These are phyloP conservation scores for Caenorhabditis sp. DNA, from an alignment of 2,888 invertebrate species.

Conservation along the genomic window DNA sequence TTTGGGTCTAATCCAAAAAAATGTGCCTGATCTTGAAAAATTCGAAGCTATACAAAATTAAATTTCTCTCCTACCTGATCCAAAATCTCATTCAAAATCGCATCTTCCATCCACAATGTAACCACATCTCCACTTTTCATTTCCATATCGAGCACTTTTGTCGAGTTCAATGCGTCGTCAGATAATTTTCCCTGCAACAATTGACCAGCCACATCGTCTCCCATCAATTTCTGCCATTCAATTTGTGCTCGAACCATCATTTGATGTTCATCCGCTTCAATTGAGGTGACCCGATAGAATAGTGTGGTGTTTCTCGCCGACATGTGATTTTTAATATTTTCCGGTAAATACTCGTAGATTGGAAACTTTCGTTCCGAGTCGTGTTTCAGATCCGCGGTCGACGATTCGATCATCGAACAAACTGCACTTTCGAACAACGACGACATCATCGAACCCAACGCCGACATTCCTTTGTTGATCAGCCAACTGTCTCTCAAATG, in stretches of 20 bases:
- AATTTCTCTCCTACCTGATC: constrained; percentile 48
- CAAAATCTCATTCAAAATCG: constrained; percentile 64
- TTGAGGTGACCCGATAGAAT: constrained; percentile 41
- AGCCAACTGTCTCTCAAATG: constrained; percentile 38
- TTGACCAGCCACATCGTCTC: constrained; percentile 12
- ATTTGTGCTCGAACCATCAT: constrained; percentile 54
- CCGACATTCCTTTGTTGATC: constrained; percentile 37
- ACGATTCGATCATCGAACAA: constrained; percentile 27
- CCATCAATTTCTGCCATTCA: constrained; percentile 53
- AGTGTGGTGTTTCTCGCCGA: constrained; percentile 43
- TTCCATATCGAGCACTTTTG: constrained; percentile 50
- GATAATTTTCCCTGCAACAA: constrained; percentile 13
- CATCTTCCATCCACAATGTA: constrained; percentile 66
- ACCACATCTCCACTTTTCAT: constrained; percentile 52
- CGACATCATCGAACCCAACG: constrained; percentile 25
- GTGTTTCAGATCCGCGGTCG: constrained; percentile 24
- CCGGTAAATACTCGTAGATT: constrained; percentile 55
- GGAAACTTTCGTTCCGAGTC: constrained; percentile 52
- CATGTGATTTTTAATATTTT: constrained; percentile 60
- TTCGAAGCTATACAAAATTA: too few relatives aligned
- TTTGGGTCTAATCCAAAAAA: too few relatives aligned
- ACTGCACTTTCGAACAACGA: constrained; percentile 33
- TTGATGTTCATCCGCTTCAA: constrained; percentile 59
- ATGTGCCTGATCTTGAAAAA: too few relatives aligned
- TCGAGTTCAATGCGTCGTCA: constrained; percentile 16